Base-by-base conservation (phyloP, 2,888 invertebrate genomes). In the Pristionchus fissidentatus region DNA sequence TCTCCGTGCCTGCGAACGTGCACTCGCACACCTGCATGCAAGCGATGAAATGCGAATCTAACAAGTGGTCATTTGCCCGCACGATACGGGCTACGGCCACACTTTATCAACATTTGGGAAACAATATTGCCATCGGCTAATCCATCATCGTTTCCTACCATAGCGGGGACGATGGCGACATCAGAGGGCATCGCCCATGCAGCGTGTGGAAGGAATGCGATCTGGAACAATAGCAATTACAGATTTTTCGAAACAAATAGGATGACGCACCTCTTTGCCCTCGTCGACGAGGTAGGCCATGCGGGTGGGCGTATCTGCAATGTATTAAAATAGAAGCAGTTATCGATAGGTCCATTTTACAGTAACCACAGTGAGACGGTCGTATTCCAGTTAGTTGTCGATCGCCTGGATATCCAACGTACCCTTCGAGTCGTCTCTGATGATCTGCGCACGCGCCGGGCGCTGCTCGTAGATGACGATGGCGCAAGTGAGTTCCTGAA, bases 21-120 rank as follows among this genome's bases (percentile, higher is more conserved):
- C 80, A 81, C 62, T 81, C 62, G 46, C 62, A 62, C 80, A 81
- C 62, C 80, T 81, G 22, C 41, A 62, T n/a, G n/a, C n/a, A n/a
- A n/a, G n/a, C n/a, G 29, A 32, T n/a, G 75, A 1, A 49, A n/a
- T 8, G 0, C 3, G n/a, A 41, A 13, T 43, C 8, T 29, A 46
- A 8, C n/a, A 32, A 46, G 10, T 29, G 29, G 8, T 4, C 19
- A 62, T 4, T 62, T n/a, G n/a, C n/a, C n/a, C n/a, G n/a, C n/a
- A n/a, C n/a, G n/a, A n/a, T n/a, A n/a, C n/a, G n/a, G 19, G 10
- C 49, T 49, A 49, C 10, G 49, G 19, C 19, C 49, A 49, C 13
- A 49, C 10, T 19, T 49, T 15, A 49, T 49, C 49, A 49, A 49
- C 19, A 49, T 15, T 49, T 10, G 19, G 19, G 13, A 10, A 10